phyloP scores from a whole-genome alignment of 2,113 vertebrate species.

The Nesogale talazaci region DNA sequence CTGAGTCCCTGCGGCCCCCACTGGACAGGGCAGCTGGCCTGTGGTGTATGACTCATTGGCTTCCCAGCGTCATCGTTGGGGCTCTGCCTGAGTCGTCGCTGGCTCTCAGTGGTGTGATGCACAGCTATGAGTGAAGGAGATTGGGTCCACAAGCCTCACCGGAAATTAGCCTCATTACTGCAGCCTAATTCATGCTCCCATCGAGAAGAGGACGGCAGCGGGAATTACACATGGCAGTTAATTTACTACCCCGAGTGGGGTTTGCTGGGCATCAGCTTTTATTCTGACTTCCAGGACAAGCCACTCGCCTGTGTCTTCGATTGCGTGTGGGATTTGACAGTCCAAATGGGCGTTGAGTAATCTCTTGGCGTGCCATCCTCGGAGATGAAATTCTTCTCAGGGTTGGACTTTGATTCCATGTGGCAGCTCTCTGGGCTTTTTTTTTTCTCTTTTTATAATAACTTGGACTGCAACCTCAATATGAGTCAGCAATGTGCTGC shows the following conservation, averaged over 20 bases:
- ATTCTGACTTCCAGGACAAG: slow-evolving; percentile 48
- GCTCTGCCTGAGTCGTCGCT: background rate
- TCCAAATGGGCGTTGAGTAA: slow-evolving; percentile 1
- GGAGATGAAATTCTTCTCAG: slow-evolving; percentile 19
- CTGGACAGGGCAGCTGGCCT: background rate
- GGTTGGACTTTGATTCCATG: slow-evolving; percentile 44
- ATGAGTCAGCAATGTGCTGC: background rate
- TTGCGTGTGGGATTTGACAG: slow-evolving; percentile 21
- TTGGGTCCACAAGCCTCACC: background rate
- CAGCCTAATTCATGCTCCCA: background rate
- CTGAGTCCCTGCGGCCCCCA: no score
- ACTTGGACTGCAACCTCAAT: slow-evolving; percentile 12
- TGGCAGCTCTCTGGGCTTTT: background rate
- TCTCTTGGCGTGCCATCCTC: background rate
- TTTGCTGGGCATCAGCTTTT: slow-evolving; percentile 41
- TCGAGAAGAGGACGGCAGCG: slow-evolving; percentile 37
- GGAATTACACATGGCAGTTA: background rate
- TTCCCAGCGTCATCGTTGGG: background rate
- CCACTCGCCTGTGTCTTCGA: slow-evolving; percentile 1
- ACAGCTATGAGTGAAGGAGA: slow-evolving; percentile 16
- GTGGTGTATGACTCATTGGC: slow-evolving; percentile 15
- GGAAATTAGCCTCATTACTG: slow-evolving; percentile 60
- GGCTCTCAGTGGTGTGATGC: background rate
- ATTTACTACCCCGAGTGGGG: slow-evolving; percentile 29
- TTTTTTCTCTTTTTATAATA: no score